Conservation (phyloP, 2,797 vertebrate species). For the Otolemur crassicaudatus region DNA sequence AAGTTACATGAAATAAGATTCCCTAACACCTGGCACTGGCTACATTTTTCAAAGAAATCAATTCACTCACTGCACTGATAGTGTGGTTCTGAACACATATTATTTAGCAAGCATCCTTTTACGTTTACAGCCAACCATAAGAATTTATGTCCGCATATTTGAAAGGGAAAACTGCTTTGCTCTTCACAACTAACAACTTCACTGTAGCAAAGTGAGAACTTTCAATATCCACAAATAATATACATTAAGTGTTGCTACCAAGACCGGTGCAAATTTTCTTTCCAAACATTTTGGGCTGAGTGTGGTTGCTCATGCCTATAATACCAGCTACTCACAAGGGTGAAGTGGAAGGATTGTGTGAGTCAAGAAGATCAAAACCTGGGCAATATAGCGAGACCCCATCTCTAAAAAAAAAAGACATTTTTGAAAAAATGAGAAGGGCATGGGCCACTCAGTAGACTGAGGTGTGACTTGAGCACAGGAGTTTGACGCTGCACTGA, state of each 20-base stretch:
- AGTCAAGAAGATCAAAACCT: neutral
- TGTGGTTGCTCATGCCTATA: neutral
- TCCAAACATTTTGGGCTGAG: neutral
- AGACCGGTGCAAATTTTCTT: neutral
- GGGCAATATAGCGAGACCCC: neutral
- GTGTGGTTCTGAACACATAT: neutral
- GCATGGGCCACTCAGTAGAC: neutral
- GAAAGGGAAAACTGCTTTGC: neutral
- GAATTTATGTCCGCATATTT: slow-evolving; percentile 23
- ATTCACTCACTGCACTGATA: neutral
- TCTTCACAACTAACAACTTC: neutral
- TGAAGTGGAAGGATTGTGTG: neutral
- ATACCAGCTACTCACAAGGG: neutral
- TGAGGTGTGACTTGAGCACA: neutral
- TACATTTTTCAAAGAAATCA: slow-evolving; percentile 34
- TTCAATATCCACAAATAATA: neutral
- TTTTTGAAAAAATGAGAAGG: neutral
- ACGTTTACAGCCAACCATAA: neutral
- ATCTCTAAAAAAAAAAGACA: neutral
- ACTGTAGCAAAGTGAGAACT: neutral
- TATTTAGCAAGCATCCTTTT: neutral
- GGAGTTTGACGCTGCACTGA: neutral
- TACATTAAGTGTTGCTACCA: neutral
- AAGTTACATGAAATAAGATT: neutral
- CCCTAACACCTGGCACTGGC: neutral